Evolutionary conservation across 2,113 vertebrate species (phyloP).

Genomic region (Hemiscyllium ocellatum): DNA sequence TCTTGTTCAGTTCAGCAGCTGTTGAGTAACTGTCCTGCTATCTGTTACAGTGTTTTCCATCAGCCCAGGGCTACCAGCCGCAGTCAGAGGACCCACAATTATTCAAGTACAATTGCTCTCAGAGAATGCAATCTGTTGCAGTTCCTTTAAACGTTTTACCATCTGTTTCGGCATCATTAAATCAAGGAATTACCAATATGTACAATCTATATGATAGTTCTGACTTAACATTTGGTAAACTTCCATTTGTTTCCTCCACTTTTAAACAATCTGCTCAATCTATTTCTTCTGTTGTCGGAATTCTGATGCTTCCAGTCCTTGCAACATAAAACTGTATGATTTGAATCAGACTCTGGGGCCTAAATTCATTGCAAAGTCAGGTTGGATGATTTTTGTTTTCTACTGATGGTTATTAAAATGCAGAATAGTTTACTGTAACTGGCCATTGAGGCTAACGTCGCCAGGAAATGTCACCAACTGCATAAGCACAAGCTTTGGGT

Average conservation of each 20-base stretch:
- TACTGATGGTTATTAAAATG: background rate
- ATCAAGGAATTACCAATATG: background rate
- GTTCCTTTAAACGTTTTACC: background rate
- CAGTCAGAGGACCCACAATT: background rate
- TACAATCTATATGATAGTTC: background rate
- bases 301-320: background rate
- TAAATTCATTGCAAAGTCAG: background rate
- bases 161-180: background rate
- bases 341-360: background rate
- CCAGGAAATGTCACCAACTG: too few species aligned
- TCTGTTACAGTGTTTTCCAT: background rate
- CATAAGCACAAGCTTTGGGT: too few species aligned
- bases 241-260: background rate
- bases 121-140: background rate
- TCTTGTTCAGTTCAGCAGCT: background rate
- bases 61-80: background rate
- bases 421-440: background rate
- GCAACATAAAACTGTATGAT: background rate
- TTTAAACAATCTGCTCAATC: background rate
- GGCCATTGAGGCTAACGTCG: background rate
- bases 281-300: background rate
- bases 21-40: background rate
- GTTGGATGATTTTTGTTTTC: background rate
- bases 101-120: background rate
- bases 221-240: background rate